Evolutionary conservation across 1,140 invertebrate species (phyloP).

Genomic region (Littorina saxatilis): DNA sequence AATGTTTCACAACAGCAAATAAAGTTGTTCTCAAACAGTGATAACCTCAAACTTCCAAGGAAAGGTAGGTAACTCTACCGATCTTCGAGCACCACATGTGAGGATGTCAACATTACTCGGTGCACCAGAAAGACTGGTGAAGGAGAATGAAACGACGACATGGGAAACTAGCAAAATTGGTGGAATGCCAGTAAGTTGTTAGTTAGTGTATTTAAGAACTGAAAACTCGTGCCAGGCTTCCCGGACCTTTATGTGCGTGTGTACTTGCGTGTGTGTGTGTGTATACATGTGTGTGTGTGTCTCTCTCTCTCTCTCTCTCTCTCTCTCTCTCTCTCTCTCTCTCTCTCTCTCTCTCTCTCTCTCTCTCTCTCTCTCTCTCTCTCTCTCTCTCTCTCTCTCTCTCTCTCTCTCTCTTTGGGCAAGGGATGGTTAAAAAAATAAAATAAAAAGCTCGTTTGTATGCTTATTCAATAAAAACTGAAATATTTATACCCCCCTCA

Average conservation of each 20-base stretch:
- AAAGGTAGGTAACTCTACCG: background rate
- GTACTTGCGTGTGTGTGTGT: background rate
- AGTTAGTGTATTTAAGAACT: no score
- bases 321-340: slow-evolving; percentile 15
- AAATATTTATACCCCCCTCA: no score
- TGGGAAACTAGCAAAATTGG: slow-evolving; percentile 16
- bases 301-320: background rate
- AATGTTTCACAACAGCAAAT: background rate
- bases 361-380: slow-evolving; percentile 2
- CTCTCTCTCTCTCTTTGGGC: no score
- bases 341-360: background rate
- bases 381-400: no score
- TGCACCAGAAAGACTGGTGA: background rate
- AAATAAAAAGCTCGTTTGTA: no score
- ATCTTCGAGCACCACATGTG: background rate
- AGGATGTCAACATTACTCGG: background rate
- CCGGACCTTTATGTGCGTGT: background rate
- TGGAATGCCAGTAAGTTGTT: background rate
- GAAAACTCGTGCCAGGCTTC: background rate
- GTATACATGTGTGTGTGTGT: background rate
- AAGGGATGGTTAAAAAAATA: no score
- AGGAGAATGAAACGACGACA: slow-evolving; percentile 14
- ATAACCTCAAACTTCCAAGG: background rate
- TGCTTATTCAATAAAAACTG: no score
- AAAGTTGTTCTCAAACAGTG: no score